phyloP scores from a whole-genome alignment of 2,797 vertebrate species.

The Halcyon leucocephala region DNA sequence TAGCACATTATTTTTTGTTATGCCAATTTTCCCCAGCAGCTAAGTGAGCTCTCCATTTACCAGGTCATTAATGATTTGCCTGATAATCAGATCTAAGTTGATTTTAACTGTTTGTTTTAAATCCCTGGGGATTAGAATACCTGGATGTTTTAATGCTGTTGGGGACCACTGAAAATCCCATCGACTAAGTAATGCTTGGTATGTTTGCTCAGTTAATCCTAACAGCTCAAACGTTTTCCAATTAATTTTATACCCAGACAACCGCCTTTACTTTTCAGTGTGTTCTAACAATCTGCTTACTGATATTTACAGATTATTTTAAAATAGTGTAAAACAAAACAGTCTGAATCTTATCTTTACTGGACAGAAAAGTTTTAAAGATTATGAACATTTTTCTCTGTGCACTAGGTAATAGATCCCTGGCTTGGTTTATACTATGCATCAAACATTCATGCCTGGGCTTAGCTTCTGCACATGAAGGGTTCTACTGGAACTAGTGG shows the following conservation, averaged over 20 bases:
- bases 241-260: not conserved
- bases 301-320: not conserved
- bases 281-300: not conserved
- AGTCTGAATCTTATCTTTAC: not conserved
- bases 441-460: not conserved
- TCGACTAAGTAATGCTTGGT: not conserved
- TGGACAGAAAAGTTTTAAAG: not conserved
- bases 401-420: not conserved
- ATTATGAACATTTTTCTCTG: not conserved
- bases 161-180: not conserved
- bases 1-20: not conserved
- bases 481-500: not conserved
- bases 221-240: not conserved
- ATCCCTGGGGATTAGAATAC: not conserved
- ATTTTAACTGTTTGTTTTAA: not conserved
- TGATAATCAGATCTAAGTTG: not conserved
- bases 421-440: not conserved
- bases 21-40: not conserved
- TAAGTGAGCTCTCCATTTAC: not conserved
- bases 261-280: not conserved
- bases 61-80: not conserved
- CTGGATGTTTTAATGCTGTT: not conserved
- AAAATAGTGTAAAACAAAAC: not conserved
- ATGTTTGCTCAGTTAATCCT: slow-evolving; percentile 5
- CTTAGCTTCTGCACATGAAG: not conserved